Evolutionary conservation across 2,797 vertebrate genomes (phyloP).

Genomic region (Ctenochaetus hawaiiensis): DNA sequence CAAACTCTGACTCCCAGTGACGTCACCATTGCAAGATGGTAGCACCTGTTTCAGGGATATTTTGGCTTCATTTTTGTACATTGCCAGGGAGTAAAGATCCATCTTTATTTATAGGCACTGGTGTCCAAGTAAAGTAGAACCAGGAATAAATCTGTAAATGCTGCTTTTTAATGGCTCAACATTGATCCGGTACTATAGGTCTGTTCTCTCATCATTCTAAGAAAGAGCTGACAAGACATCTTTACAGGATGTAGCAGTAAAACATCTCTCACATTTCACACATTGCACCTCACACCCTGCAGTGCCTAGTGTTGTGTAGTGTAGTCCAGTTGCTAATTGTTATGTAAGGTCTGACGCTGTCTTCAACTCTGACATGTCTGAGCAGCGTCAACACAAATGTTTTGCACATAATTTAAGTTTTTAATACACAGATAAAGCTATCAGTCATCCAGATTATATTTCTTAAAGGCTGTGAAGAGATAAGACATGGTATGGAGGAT

Average conservation of each 20-base stretch:
- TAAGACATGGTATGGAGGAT: background rate
- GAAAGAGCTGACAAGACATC: slow-evolving; percentile 7
- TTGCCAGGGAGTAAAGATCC: no score
- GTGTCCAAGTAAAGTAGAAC: no score
- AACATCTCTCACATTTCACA: background rate
- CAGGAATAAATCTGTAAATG: no score
- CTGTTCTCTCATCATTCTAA: background rate
- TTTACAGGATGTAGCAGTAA: background rate
- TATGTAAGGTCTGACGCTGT: background rate
- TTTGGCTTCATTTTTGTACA: no score
- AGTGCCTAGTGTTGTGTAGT: background rate
- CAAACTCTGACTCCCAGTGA: no score
- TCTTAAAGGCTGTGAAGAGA: background rate
- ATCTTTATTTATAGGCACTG: no score
- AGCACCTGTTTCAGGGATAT: no score
- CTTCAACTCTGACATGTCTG: slow-evolving; percentile 1
- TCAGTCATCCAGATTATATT: slow-evolving; percentile 4
- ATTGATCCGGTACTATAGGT: no score
- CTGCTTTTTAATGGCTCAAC: no score
- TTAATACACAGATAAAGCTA: background rate
- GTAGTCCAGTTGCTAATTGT: background rate
- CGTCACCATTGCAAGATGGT: no score
- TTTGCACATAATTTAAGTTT: background rate
- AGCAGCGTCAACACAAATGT: background rate
- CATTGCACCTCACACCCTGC: background rate